Evolutionary conservation across 2,113 vertebrate species (phyloP).

Genomic region (Alouatta palliata): DNA sequence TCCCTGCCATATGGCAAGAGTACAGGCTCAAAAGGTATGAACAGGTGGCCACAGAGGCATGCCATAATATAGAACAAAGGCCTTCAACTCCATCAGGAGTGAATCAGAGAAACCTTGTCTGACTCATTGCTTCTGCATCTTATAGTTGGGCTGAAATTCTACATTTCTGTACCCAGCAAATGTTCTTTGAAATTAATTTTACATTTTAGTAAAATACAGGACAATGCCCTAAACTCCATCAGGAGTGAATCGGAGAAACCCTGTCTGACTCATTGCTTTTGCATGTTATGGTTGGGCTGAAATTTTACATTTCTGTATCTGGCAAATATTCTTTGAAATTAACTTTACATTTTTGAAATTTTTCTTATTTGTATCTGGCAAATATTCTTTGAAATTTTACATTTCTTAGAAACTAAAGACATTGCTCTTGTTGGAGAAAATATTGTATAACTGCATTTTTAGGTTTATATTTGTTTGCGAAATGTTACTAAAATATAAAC

Average conservation of each 20-base stretch:
- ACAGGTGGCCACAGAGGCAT: background rate
- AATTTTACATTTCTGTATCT: background rate
- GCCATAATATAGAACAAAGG: too few species aligned
- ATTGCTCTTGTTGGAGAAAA: background rate
- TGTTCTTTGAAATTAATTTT: slow-evolving; percentile 6
- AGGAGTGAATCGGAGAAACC: background rate
- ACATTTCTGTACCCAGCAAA: slow-evolving; percentile 9
- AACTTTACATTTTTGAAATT: background rate
- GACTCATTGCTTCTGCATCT: background rate
- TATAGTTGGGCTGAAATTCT: background rate
- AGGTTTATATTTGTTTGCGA: background rate
- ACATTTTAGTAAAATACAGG: background rate
- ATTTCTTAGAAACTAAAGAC: background rate
- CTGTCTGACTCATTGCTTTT: background rate
- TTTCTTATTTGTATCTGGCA: slow-evolving; percentile 6
- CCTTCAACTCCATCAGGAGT: background rate
- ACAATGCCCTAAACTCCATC: background rate
- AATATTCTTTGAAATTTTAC: background rate
- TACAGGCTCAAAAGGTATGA: background rate
- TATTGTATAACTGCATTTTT: background rate
- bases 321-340: slow-evolving; percentile 24
- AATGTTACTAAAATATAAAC: background rate
- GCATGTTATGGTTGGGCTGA: background rate
- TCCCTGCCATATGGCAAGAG: background rate
- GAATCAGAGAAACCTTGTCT: background rate